A percentile compares a stretch with the other conserved stretches of the same genome.
Evolutionary conservation across 2,888 invertebrate species (phyloP).

Genomic region (Dicranocentrus wangi): DNA sequence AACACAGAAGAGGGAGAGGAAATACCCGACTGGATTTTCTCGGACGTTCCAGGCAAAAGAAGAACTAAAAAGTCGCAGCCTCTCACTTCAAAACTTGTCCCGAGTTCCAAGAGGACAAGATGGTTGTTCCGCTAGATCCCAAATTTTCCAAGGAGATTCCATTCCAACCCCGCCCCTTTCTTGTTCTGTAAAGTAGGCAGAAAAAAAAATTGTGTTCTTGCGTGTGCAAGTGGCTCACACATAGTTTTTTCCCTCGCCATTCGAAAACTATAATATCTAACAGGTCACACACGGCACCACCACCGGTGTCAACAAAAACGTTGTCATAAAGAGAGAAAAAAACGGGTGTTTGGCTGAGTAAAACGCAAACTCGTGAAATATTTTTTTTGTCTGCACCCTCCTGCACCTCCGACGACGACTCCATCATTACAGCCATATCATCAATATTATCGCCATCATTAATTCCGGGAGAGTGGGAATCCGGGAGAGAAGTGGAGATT

Average conservation of each 20-base stretch:
- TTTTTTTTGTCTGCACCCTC: neutral
- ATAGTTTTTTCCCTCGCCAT: too few relatives aligned
- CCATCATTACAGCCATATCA: constrained; percentile 36
- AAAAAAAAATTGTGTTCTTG: constrained; percentile 6
- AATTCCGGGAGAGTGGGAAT: constrained; percentile 13
- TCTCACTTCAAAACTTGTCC: too few relatives aligned
- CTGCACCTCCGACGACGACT: neutral
- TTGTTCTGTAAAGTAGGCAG: neutral
- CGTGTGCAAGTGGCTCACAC: neutral
- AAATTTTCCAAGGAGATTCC: too few relatives aligned
- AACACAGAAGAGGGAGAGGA: neutral
- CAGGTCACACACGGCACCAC: neutral
- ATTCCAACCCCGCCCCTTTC: constrained; percentile 55
- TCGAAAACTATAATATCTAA: too few relatives aligned
- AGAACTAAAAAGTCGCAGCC: too few relatives aligned
- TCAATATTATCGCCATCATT: constrained; percentile 49
- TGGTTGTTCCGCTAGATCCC: too few relatives aligned
- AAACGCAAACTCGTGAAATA: neutral
- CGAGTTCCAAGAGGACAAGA: too few relatives aligned
- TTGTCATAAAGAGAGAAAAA: too few relatives aligned
- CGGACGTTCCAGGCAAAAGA: neutral
- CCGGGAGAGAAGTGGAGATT: neutral
- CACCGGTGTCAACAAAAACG: too few relatives aligned
- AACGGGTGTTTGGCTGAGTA: too few relatives aligned
- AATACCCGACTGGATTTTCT: too few relatives aligned